Base-by-base conservation (phyloP, 2,888 invertebrate genomes). In the Saturnia japonica region DNA sequence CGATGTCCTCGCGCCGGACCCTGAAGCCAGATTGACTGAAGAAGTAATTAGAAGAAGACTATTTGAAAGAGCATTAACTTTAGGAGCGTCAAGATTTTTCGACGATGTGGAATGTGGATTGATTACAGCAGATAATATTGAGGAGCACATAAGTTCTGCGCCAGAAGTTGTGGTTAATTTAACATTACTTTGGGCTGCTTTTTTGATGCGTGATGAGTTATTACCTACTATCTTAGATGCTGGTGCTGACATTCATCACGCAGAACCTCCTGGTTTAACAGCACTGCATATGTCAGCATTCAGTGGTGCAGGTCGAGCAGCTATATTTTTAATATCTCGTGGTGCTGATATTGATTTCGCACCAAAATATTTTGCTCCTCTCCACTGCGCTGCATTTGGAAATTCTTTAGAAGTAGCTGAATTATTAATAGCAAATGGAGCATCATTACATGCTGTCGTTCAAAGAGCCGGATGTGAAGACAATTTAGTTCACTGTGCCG, bases 351-450 rank as follows among this genome's bases (percentile, higher is more conserved):
- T 97, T 0, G 96, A 96, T 86, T 94, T 95, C 60, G 95, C 95
- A 40, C 95, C 95, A 54, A 96, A 96, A 86, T 95, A 96, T 75
- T 97, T 97, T 80, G 96, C 97, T 43, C 97, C 98, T 0, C 93
- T 98, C 69, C 98, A 98, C 84, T 98, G 97, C 83, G 97, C 98
- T 1, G 98, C 98, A 0, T 97, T 98, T 88, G 97, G 98, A 6
- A 98, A 98, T 80, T 96, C 97, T 43, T 94, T 96, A 9, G 96
- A 97, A 82, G 97, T 97, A 0, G 96, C 97, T 16, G 96, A 96
- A 85, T 93, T 97, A 75, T 94, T 98, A 42, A 95, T 98, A 64
- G 95, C 96, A 60, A 95, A 95, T 75, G 96, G 96, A 0, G 96
- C 97, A 8, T 95, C 95, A 62, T 94, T 97, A 57, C 95, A 95